These are phyloP conservation scores for Equus quagga DNA, from an alignment of 2,113 vertebrate species.

Conservation along the genomic window DNA sequence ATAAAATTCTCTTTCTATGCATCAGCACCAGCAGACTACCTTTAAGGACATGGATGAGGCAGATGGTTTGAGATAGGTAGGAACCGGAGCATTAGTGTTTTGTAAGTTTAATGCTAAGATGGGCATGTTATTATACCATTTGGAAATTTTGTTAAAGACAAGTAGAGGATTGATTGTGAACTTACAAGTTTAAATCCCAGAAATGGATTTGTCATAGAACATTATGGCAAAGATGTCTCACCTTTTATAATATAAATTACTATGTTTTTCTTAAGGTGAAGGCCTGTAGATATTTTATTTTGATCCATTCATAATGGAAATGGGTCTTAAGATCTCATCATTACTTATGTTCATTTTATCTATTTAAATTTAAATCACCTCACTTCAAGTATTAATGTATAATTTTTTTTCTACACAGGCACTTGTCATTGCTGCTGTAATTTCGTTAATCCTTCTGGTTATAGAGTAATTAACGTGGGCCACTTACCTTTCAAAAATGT, in stretches of 20 bases:
- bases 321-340: background rate
- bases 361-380: background rate
- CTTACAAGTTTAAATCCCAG: background rate
- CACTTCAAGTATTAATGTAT: background rate
- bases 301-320: background rate
- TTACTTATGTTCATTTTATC: background rate
- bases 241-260: background rate
- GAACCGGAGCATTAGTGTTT: background rate
- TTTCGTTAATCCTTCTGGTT: constrained; percentile 29
- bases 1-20: background rate
- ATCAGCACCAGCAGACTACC: background rate
- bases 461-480: background rate
- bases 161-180: background rate
- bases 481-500: constrained; percentile 23
- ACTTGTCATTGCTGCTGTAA: background rate
- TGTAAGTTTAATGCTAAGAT: background rate
- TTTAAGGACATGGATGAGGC: background rate
- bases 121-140: background rate
- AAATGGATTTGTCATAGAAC: background rate
- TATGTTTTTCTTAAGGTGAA: background rate
- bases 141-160: background rate
- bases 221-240: background rate
- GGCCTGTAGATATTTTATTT: background rate
- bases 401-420: background rate
- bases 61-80: background rate